phyloP scores from a whole-genome alignment of 92 coral and sea anemone genomes.

The Epizoanthus ramosus region DNA sequence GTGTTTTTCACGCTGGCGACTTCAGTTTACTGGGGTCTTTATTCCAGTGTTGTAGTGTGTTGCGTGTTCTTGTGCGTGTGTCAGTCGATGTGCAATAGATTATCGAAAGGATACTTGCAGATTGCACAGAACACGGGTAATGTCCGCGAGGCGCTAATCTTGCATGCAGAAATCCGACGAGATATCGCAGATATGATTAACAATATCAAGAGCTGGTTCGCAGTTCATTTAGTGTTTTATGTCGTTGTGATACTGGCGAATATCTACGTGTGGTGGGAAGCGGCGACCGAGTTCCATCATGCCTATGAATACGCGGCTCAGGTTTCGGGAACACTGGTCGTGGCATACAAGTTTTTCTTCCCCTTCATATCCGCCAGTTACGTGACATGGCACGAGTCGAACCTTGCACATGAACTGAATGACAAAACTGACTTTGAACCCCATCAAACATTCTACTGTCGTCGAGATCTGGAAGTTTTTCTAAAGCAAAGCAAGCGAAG shows the following conservation, averaged over 20 bases:
- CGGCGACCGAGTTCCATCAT: constrained; percentile 38
- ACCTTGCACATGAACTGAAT: constrained; percentile 56
- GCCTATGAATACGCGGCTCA: constrained; percentile 61
- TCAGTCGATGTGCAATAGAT: constrained; percentile 52
- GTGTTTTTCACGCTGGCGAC: constrained; percentile 50
- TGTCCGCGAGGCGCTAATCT: constrained; percentile 37
- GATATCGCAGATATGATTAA: constrained; percentile 42
- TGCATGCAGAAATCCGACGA: constrained; percentile 46
- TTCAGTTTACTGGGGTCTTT: constrained; percentile 64
- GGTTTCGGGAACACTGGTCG: constrained; percentile 59
- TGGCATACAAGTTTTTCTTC: constrained; percentile 67
- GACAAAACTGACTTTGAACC: constrained; percentile 51
- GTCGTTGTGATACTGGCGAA: constrained; percentile 59
- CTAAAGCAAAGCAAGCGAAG: constrained; percentile 63
- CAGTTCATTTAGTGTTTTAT: constrained; percentile 49
- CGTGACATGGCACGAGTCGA: constrained; percentile 68
- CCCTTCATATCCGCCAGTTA: constrained; percentile 69
- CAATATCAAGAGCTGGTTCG: constrained; percentile 50
- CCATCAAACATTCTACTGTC: constrained; percentile 50
- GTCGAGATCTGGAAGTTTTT: constrained; percentile 55
- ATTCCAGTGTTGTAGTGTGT: constrained; percentile 57
- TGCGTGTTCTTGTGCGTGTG: constrained; percentile 56
- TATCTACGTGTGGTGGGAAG: constrained; percentile 69
- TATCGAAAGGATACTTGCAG: constrained; percentile 58
- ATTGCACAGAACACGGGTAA: constrained; percentile 44